Evolutionary conservation across 1,140 invertebrate species (phyloP), one percentile per base, ranked within the genome.

Genomic region (Sweltsa coloradensis): DNA sequence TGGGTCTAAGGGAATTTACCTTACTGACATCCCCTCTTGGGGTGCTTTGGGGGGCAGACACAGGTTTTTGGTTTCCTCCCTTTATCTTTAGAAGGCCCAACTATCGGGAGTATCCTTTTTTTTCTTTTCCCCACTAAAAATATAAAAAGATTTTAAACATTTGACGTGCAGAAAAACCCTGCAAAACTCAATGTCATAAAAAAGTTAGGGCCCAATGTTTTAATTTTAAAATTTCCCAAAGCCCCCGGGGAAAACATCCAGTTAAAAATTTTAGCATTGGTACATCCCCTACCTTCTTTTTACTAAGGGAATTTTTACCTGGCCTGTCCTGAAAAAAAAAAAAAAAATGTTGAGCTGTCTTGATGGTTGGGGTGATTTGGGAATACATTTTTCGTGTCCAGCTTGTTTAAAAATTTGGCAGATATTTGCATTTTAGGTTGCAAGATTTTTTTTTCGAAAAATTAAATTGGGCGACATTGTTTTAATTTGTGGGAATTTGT

Each of bases 61-160:
- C 59, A 44, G 67, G 62, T 67, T 82, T n/a, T 82, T 1, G 75
- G 69, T 66, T 86, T 87, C 57, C 86, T 90, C 58, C 81, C 83
- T 5, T 78, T 71, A 62, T 87, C 83, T 74, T 81, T 79, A 41
- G 66, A 64, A 56, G 1, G 68, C 49, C 49, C 74, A 71, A 44
- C 73, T 67, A 49, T 72, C 75, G 24, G 79, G 70, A 62, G 83
- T 73, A 64, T 70, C 77, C 56, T n/a, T n/a, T n/a, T 78, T 85
- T 63, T 83, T 87, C 58, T 84, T 92, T 62, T 89, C 89, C 61
- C 91, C 73, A 52, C 85, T 89, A 55, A 18, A 69, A 69, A 52
- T 37, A 47, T 41, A 41, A 41, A 41, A 44, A 41, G 31, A 41
- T 16, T n/a, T 2, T 19, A 11, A 5, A 34, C n/a, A 45, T 25